Evolutionary conservation across 1,140 invertebrate genomes (phyloP), one percentile per base, ranked within the genome.

Genomic region (Augochlora pura): DNA sequence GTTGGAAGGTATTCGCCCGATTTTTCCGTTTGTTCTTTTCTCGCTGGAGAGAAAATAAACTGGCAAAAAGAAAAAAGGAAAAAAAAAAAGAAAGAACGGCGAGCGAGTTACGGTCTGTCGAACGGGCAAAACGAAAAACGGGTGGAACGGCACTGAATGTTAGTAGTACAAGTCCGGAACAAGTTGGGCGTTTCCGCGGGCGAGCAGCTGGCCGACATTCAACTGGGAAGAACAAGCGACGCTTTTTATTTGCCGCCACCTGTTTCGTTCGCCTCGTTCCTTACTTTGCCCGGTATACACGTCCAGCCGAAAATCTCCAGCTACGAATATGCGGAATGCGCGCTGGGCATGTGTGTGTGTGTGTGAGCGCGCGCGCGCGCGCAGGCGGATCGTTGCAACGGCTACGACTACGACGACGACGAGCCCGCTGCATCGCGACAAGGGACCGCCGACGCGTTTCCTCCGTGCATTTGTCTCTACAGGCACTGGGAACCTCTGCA

Each of bases 191-290:
- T 18, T 59, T 42, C 6, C n/a, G 59, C 10, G n/a, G 16, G 57
- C 6, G 8, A 32, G 14, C 39, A 46, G 39, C 23, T 59, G 39
- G 57, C 25, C 59, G 18, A 32, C 23, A 18, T 70, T 70, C 52
- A 16, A 32, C 38, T 18, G 16, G 23, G 12, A 49, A 60, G 57
- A 71, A 60, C 54, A 71, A 27, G 38, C 32, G 23, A 46, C 12
- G 25, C 39, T 72, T 72, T 72, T 72, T 72, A 49, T 62, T 72
- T 16, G 21, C 21, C 70, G 39, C 57, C 70, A 62, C 59, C 59
- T 62, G 57, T 72, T 72, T 72, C 70, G 39, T 32, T 27, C 59
- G 49, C 5, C 2, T 4, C 25, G 57, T 2, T 62, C 27, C 57
- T 72, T 62, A 10, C 32, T 21, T 2, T 3, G n/a, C 21, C 5